phyloP scores from a whole-genome alignment of 2,113 vertebrate species.

The Sorex araneus region DNA sequence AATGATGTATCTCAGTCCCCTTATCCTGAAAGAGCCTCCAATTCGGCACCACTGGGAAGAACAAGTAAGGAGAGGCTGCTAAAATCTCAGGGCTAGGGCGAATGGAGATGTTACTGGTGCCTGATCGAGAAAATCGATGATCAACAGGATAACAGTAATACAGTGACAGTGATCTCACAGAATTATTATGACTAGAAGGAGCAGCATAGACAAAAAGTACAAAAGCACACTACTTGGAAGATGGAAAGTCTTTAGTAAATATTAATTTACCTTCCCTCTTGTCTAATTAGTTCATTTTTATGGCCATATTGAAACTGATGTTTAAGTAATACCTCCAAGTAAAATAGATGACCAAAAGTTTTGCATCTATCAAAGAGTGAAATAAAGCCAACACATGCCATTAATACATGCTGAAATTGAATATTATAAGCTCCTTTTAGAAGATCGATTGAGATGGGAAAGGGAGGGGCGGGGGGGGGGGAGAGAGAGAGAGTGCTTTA shows the following conservation, averaged over 20 bases:
- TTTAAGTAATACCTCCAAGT: neutral
- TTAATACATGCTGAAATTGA: neutral
- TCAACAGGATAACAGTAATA: no score
- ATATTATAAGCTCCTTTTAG: neutral
- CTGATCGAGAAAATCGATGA: no score
- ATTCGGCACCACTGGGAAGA: no score
- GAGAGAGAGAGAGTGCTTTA: no score
- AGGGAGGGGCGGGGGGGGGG: no score
- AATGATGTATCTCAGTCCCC: no score
- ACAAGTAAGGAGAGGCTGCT: no score
- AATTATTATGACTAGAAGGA: neutral
- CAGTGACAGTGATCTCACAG: no score
- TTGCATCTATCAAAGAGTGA: slow-evolving; percentile 20
- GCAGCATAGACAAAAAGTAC: neutral
- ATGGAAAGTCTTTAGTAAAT: neutral
- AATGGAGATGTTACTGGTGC: no score
- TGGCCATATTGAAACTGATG: neutral
- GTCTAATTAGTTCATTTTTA: slow-evolving; percentile 8
- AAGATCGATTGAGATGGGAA: neutral
- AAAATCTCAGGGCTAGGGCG: no score
- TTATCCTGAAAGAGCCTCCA: no score
- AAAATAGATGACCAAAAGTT: slow-evolving; percentile 24
- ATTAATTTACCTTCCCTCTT: neutral
- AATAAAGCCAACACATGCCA: neutral
- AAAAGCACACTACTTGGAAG: neutral